Base-by-base conservation (phyloP, 2,113 vertebrate species). In the Esox niger region DNA sequence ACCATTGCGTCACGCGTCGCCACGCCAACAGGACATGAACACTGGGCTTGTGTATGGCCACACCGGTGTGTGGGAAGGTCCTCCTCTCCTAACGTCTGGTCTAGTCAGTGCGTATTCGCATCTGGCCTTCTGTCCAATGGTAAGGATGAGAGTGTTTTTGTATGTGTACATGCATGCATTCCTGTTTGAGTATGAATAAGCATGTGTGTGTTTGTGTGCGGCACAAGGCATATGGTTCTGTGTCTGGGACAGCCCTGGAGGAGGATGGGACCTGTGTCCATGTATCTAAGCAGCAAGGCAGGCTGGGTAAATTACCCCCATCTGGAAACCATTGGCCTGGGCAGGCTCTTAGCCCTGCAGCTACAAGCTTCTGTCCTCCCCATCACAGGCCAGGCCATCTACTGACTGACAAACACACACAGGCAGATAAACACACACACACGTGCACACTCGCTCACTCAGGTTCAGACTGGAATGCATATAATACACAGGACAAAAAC, bases 241-340 rank as follows among this genome's bases (percentile, higher is more conserved):
- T 43, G 38, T 17, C 11, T 9, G 62, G 29, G 65, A 84, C 72
- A 83, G 81, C 71, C 71, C 69, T 62, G 71, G 60, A 69, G 58
- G 71, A 85, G 85, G 31, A 61, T 33, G 59, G 15, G 76, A 86
- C 74, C 90, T 85, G 47, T 81, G 80, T 85, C 68, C 73, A 88
- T 85, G 89, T 88, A 86, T 79, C 84, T 80, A 72, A 82, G 87
- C 84, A 74, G 76, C 69, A 74, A 86, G 69, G 82, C 87, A 85
- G 85, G 83, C 77, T 0, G 81, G 68, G 90, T 92, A 94, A 97
- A 96, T 94, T 89, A 92, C 87, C 73, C 32, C 83, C 97, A 96
- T 95, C 95, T 99, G 96, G 95, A 95, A 94, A 88, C 91, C 87
- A 96, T 97, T 95, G 95, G 89, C 66, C 88, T 62, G 47, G 79